Evolutionary conservation across 2,888 invertebrate species (phyloP).

Genomic region (Podotricha telesiphe): DNA sequence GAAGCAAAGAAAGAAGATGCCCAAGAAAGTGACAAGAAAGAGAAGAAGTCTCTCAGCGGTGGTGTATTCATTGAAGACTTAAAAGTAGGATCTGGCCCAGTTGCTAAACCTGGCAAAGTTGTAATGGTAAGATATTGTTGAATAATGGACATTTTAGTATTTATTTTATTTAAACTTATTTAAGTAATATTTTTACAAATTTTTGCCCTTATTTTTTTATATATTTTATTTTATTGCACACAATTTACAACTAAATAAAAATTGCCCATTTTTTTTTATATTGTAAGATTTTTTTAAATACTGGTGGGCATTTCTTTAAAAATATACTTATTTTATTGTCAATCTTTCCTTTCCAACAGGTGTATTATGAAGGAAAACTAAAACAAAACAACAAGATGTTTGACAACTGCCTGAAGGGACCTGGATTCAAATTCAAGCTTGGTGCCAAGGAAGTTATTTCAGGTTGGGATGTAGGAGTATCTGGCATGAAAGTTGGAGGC

Average conservation of each 20-base stretch:
- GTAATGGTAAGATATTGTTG: constrained; percentile 73
- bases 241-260: no score
- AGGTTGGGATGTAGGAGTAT: constrained; percentile 95
- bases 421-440: constrained; percentile 93
- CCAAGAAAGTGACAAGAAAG: constrained; percentile 66
- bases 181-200: no score
- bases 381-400: constrained; percentile 93
- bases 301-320: not conserved
- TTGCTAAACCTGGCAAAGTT: constrained; percentile 90
- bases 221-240: no score
- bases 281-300: constrained; percentile 57
- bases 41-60: constrained; percentile 86
- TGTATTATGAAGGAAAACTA: constrained; percentile 94
- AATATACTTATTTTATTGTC: not conserved
- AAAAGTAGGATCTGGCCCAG: constrained; percentile 89
- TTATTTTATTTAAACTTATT: not conserved
- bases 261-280: no score
- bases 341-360: constrained; percentile 61
- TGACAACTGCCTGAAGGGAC: constrained; percentile 89
- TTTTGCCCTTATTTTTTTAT: no score
- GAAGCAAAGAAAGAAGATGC: constrained; percentile 63
- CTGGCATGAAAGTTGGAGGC: constrained; percentile 97
- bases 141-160: not conserved
- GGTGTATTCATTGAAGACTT: constrained; percentile 92
- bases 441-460: constrained; percentile 94